These are phyloP conservation scores for Salvelinus fontinalis DNA, from an alignment of 2,113 vertebrate species.

Conservation along the genomic window DNA sequence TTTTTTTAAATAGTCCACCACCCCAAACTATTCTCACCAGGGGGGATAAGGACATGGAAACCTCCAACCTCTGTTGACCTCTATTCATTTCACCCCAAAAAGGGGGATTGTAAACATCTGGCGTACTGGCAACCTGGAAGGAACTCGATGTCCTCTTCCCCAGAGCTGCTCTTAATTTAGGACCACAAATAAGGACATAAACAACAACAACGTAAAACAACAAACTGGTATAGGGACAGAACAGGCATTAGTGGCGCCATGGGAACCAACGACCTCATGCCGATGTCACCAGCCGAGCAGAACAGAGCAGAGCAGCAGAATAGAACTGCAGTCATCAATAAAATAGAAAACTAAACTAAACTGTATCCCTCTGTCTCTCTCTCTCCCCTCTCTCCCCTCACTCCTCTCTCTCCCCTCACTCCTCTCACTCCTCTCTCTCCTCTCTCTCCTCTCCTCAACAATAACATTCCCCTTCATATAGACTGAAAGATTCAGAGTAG, in stretches of 20 bases:
- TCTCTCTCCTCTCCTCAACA: background rate
- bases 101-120: slow-evolving; percentile 23
- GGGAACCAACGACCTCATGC: slow-evolving; percentile 47
- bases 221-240: slow-evolving; percentile 34
- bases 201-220: slow-evolving; percentile 30
- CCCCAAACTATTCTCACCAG: background rate
- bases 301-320: background rate
- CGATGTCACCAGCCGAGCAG: slow-evolving; percentile 23
- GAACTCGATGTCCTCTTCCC: slow-evolving; percentile 22
- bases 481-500: background rate
- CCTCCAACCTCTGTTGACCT: background rate
- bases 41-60: background rate
- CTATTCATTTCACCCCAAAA: slow-evolving; percentile 2
- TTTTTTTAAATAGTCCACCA: background rate
- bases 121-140: slow-evolving; percentile 31
- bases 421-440: background rate
- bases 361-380: background rate
- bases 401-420: too few relatives aligned
- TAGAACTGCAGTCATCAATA: slow-evolving; percentile 6
- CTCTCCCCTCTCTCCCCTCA: background rate
- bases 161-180: slow-evolving; percentile 35
- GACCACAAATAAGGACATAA: slow-evolving; percentile 37
- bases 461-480: background rate
- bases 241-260: slow-evolving; percentile 43
- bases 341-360: slow-evolving; percentile 1